Conservation (phyloP, 2,797 vertebrate species). For the Microchirus variegatus region DNA sequence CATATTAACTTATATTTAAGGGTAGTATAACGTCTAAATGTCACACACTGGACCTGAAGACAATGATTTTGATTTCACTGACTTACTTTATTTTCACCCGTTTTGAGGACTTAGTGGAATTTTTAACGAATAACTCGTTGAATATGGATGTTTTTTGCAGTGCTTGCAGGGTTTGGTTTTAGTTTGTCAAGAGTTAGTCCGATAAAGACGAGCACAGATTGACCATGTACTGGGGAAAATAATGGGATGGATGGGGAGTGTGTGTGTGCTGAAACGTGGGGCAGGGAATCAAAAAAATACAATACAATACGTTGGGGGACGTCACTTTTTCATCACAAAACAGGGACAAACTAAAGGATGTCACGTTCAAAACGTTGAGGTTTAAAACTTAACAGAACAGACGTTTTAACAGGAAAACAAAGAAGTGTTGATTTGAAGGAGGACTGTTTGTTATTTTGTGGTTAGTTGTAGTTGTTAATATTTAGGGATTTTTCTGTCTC, state of each 20-base stretch:
- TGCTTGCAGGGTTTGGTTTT: constrained; percentile 34
- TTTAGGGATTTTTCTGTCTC: constrained; percentile 15
- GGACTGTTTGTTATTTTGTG: constrained; percentile 39
- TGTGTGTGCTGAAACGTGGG: constrained; percentile 36
- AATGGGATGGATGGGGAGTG: constrained; percentile 51
- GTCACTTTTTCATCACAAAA: constrained; percentile 51
- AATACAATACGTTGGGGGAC: constrained; percentile 47
- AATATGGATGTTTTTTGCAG: constrained; percentile 73
- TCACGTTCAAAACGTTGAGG: constrained; percentile 37
- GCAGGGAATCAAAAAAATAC: constrained; percentile 34
- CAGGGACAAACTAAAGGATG: constrained; percentile 50
- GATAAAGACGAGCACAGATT: constrained; percentile 38
- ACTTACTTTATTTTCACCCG: constrained; percentile 12
- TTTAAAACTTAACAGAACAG: constrained; percentile 52
- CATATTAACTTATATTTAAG: too few species aligned
- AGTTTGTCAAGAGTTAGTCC: constrained; percentile 46
- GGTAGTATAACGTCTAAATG: too few species aligned
- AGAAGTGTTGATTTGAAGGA: constrained; percentile 32
- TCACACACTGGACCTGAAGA: not conserved
- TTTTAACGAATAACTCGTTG: constrained; percentile 30
- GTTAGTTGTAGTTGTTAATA: constrained; percentile 44
- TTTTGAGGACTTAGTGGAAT: constrained; percentile 17
- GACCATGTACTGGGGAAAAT: constrained; percentile 19
- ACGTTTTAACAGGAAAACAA: constrained; percentile 48
- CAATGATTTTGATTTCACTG: not conserved